Evolutionary conservation across 2,888 invertebrate genomes (phyloP).

Genomic region (Athripsodes cinereus): DNA sequence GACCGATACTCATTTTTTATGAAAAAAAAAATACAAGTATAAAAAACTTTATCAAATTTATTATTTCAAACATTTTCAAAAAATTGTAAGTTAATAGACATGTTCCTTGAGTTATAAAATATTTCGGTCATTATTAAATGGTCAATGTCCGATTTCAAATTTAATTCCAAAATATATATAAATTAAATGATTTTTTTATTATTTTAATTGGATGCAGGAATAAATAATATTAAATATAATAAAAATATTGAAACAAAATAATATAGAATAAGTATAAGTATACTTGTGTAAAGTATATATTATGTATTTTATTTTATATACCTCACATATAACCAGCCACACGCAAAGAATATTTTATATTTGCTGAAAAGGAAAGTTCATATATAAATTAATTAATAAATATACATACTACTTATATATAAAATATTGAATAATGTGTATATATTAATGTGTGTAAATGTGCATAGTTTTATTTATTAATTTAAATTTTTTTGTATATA

Average conservation of each 20-base stretch:
- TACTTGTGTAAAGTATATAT: background rate
- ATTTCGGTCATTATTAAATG: no score
- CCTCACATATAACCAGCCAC: constrained; percentile 82
- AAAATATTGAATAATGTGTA: background rate
- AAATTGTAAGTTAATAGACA: no score
- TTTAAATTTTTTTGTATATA: background rate
- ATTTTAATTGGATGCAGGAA: background rate
- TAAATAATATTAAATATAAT: background rate
- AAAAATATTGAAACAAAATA: background rate
- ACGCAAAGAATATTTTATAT: constrained; percentile 79
- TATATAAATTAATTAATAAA: background rate
- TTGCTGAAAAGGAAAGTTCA: constrained; percentile 50
- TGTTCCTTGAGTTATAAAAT: no score
- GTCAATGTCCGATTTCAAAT: no score
- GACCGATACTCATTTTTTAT: no score
- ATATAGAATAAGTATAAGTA: background rate
- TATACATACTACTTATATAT: background rate
- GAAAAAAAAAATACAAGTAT: no score
- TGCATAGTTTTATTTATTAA: background rate
- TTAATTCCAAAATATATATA: no score
- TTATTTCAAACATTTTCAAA: no score
- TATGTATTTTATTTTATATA: constrained; percentile 48
- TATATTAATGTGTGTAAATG: background rate
- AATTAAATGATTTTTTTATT: background rate
- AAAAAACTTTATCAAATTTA: no score